A percentile compares a stretch with the other conserved stretches of the same genome.
Conservation (phyloP, 2,888 invertebrate genomes). For the Patella pellucida region DNA sequence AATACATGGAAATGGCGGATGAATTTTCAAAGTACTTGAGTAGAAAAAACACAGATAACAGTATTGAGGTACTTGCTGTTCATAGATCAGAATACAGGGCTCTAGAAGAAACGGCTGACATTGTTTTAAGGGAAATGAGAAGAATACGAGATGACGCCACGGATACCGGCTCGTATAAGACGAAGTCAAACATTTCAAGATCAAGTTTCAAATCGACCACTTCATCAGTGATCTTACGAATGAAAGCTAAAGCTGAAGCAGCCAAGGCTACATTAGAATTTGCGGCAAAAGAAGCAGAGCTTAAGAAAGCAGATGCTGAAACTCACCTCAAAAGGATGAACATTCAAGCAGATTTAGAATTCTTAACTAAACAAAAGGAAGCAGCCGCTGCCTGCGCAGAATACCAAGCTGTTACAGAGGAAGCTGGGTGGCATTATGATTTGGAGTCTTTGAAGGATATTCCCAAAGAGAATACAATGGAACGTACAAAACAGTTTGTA, state of each 20-base stretch:
- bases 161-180: neutral
- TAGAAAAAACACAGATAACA: too few species aligned
- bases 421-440: neutral
- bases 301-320: constrained; percentile 13
- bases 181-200: too few species aligned
- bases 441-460: neutral
- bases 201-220: too few species aligned
- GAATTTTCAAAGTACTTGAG: too few species aligned
- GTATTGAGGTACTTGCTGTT: neutral
- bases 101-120: neutral
- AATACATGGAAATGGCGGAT: too few species aligned
- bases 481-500: neutral
- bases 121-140: neutral
- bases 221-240: neutral
- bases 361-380: constrained; percentile 20
- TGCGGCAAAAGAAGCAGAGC: constrained; percentile 14
- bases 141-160: neutral
- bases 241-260: constrained; percentile 19
- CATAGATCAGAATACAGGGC: neutral
- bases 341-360: constrained; percentile 9
- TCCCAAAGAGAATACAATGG: neutral
- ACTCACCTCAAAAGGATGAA: constrained; percentile 10
- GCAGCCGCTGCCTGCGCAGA: constrained; percentile 21
- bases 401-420: constrained; percentile 14
- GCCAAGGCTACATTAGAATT: constrained; percentile 12